phyloP scores from a whole-genome alignment of 1,140 invertebrate genomes.

The Chelonus insularis region DNA sequence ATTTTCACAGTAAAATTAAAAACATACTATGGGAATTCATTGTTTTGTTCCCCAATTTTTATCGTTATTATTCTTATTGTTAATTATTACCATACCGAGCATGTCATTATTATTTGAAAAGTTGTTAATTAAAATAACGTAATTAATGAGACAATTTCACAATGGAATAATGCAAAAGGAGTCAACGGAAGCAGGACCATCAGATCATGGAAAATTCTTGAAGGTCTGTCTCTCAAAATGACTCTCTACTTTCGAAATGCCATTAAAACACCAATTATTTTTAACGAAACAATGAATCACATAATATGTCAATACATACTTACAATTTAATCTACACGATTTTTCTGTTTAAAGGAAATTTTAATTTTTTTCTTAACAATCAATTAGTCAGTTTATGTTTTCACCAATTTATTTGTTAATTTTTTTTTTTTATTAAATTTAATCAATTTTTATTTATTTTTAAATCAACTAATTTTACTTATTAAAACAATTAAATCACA shows the following conservation, averaged over 20 bases:
- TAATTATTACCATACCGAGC: slow-evolving; percentile 3
- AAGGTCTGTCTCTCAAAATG: slow-evolving; percentile 5
- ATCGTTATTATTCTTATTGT: slow-evolving; percentile 5
- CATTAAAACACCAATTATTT: slow-evolving; percentile 2
- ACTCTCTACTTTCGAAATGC: background rate
- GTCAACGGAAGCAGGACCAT: slow-evolving; percentile 4
- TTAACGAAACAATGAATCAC: slow-evolving; percentile 46
- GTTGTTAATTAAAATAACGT: slow-evolving; percentile 11
- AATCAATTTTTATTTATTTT: background rate
- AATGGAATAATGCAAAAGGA: background rate
- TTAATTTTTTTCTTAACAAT: background rate
- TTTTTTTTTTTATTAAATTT: background rate
- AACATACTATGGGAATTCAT: slow-evolving; percentile 48
- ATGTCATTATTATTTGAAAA: slow-evolving; percentile 5
- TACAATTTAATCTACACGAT: slow-evolving; percentile 2
- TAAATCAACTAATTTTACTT: too few species aligned
- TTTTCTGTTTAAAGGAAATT: slow-evolving; percentile 22
- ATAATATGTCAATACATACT: slow-evolving; percentile 38
- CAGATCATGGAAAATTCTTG: background rate
- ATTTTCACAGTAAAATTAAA: slow-evolving; percentile 38
- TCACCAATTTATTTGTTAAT: too few species aligned
- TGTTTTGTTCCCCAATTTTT: slow-evolving; percentile 37
- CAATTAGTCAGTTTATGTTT: too few species aligned
- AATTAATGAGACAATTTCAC: slow-evolving; percentile 1
- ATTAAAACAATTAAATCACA: background rate